Evolutionary conservation across 2,113 vertebrate species (phyloP).

Genomic region (Microtus oregoni): DNA sequence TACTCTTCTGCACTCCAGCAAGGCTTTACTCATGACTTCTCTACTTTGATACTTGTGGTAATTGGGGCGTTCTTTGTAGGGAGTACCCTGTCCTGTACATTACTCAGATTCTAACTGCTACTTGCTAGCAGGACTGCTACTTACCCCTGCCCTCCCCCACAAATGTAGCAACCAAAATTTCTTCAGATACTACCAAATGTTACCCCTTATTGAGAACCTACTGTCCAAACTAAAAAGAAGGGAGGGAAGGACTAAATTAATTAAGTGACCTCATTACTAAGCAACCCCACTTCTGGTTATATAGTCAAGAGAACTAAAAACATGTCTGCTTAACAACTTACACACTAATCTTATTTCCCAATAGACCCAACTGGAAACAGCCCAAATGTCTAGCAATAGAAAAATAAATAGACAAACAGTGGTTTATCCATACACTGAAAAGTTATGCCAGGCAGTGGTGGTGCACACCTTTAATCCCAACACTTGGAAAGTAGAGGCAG

Average conservation of each 20-base stretch:
- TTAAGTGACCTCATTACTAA: background rate
- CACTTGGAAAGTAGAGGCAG: too few relatives aligned
- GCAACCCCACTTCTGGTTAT: background rate
- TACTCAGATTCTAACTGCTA: background rate
- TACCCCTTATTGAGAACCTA: background rate
- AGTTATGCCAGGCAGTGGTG: too few relatives aligned
- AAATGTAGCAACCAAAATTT: background rate
- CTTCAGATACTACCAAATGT: background rate
- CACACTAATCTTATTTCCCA: background rate
- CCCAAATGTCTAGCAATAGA: background rate
- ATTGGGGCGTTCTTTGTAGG: background rate
- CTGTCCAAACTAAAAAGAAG: background rate
- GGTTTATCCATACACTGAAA: background rate
- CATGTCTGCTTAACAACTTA: background rate
- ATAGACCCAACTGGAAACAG: background rate
- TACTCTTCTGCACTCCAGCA: background rate
- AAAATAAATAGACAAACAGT: background rate
- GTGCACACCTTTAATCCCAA: too few relatives aligned
- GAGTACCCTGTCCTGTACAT: background rate
- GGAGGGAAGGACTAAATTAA: background rate
- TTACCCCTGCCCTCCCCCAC: background rate
- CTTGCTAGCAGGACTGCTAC: background rate
- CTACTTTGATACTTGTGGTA: background rate
- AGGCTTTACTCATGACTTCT: background rate
- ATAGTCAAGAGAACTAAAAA: background rate